Percentiles rank a stretch among this genome's conserved stretches.
Evolutionary conservation across 1,140 invertebrate genomes (phyloP).

Genomic region (Pinna nobilis): DNA sequence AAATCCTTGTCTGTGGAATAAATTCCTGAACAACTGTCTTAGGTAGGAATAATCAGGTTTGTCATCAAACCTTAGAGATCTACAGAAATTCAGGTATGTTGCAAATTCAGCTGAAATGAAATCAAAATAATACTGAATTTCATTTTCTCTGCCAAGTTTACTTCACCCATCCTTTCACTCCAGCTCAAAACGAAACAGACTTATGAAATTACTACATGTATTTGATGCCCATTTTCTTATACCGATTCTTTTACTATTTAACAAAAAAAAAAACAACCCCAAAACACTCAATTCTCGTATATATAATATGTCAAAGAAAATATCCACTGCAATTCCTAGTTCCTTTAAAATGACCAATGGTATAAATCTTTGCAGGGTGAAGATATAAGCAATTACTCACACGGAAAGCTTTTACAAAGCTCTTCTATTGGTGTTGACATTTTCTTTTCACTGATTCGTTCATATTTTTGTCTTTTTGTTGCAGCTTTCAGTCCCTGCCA

Average conservation of each 20-base stretch:
- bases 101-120: slow-evolving; percentile 77
- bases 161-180: neutral
- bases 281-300: no score
- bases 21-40: slow-evolving; percentile 78
- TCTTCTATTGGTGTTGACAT: slow-evolving; percentile 98
- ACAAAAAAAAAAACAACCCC: no score
- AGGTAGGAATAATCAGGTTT: slow-evolving; percentile 80
- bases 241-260: no score
- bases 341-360: no score
- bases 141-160: neutral
- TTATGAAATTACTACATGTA: neutral
- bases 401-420: slow-evolving; percentile 92
- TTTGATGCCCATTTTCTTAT: no score
- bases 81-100: slow-evolving; percentile 80
- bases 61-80: slow-evolving; percentile 80
- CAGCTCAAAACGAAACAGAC: neutral
- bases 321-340: no score
- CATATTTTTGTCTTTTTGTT: slow-evolving; percentile 88
- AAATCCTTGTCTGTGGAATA: slow-evolving; percentile 79
- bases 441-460: slow-evolving; percentile 98
- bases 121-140: slow-evolving; percentile 14
- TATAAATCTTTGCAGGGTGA: no score
- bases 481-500: slow-evolving; percentile 79
- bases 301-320: no score
- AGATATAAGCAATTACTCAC: no score